Base-by-base conservation (phyloP, 2,888 invertebrate species). In the Melinaea menophilus region DNA sequence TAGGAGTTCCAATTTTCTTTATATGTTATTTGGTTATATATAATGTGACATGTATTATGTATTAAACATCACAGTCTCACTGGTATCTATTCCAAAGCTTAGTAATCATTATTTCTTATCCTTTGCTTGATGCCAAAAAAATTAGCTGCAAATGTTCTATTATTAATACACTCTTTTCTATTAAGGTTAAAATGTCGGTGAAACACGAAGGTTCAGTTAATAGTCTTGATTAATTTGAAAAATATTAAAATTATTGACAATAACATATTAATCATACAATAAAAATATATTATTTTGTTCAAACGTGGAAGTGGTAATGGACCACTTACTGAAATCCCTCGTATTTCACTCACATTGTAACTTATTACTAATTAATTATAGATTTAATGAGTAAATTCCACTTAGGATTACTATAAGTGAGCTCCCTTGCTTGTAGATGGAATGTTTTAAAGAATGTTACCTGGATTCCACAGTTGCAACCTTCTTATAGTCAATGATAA, bases 81-180 rank as follows among this genome's bases (percentile, higher is more conserved):
- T 85, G 86, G 83, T 76, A 72, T 82, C 84, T 88, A 84, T 88
- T 86, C 89, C 90, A 90, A 89, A 90, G 88, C 84, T 84, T 84
- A 73, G 75, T 84, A 86, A 78, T 79, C 77, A 73, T 76, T 73
- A 74, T 75, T 78, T 78, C 71, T 82, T 76, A 81, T 76, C 80
- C 82, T 81, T 87, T 88, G 88, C 89, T 90, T 89, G 80, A 90
- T 88, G 88, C 90, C 90, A 90, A 90, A 90, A 22, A 88, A 89
- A 78, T 84, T 86, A 79, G 83, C 82, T 84, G 83, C 83, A 83
- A 80, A 83, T 79, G 78, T 76, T 81, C 75, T 84, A 81, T 79
- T 81, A 82, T 80, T 84, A 81, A 81, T 83, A 82, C 78, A 81
- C 78, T 81, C 77, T 76, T 79, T 82, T 86, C 80, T 79, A 81